Percentiles rank a stretch among this genome's conserved stretches.
Evolutionary conservation across 1,140 invertebrate species (phyloP).

Genomic region (Physella acuta): DNA sequence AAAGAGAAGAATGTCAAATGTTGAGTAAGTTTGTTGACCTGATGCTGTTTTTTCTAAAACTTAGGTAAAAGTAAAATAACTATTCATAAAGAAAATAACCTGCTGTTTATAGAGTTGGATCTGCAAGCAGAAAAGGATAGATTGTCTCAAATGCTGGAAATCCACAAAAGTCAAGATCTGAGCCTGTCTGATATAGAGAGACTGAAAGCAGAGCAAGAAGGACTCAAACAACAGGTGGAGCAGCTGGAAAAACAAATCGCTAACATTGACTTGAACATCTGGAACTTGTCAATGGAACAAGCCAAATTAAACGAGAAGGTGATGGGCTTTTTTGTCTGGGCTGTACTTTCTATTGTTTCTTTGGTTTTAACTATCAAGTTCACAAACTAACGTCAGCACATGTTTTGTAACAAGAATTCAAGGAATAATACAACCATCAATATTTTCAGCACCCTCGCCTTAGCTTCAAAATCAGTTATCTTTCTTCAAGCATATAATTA

Average conservation of each 20-base stretch:
- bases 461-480: background rate
- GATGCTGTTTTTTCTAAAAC: too few relatives aligned
- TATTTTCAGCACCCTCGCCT: too few relatives aligned
- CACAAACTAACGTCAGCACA: too few relatives aligned
- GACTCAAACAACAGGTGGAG: constrained; percentile 40
- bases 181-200: constrained; percentile 47
- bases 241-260: constrained; percentile 39
- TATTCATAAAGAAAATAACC: too few relatives aligned
- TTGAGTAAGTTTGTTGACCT: constrained; percentile 17
- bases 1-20: constrained; percentile 6
- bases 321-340: too few relatives aligned
- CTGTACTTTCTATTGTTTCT: too few relatives aligned
- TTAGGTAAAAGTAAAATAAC: too few relatives aligned
- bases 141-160: constrained; percentile 36
- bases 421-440: too few relatives aligned
- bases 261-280: constrained; percentile 42
- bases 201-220: constrained; percentile 37
- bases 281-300: constrained; percentile 46
- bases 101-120: too few relatives aligned
- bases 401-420: too few relatives aligned
- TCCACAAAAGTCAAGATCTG: constrained; percentile 46
- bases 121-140: constrained; percentile 33
- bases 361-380: too few relatives aligned
- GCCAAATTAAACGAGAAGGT: constrained; percentile 47
- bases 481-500: background rate